These are phyloP conservation scores for Pseudanteris insignis DNA, from an alignment of 2,888 invertebrate species.

Conservation along the genomic window DNA sequence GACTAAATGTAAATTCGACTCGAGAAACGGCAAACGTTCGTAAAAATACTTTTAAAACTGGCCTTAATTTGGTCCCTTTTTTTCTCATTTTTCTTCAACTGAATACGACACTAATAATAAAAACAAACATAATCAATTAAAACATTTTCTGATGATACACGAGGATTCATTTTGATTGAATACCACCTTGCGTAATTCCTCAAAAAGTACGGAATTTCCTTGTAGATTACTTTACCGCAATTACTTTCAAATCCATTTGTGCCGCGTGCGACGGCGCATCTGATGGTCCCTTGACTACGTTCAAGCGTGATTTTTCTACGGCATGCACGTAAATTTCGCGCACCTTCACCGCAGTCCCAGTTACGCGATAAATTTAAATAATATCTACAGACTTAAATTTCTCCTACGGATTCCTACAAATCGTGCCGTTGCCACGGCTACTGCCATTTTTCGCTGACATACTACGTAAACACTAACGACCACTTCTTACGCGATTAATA, in stretches of 20 bases:
- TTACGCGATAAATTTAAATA: slow-evolving; percentile 40
- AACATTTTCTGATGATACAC: too few relatives aligned
- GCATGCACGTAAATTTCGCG: slow-evolving; percentile 36
- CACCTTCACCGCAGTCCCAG: too few relatives aligned
- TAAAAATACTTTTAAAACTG: too few relatives aligned
- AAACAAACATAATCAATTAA: too few relatives aligned
- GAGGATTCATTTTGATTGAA: too few relatives aligned
- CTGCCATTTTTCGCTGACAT: slow-evolving; percentile 40
- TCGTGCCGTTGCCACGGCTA: slow-evolving; percentile 36
- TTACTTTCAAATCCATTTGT: slow-evolving; percentile 45
- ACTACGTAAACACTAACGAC: slow-evolving; percentile 36
- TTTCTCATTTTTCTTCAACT: too few relatives aligned
- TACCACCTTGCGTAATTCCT: slow-evolving; percentile 33
- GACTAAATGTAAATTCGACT: too few relatives aligned
- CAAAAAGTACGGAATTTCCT: slow-evolving; percentile 35
- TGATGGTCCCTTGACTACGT: slow-evolving; percentile 39
- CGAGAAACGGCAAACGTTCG: too few relatives aligned
- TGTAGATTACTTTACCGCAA: slow-evolving; percentile 42
- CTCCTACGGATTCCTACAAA: slow-evolving; percentile 38
- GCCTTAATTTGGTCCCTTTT: too few relatives aligned
- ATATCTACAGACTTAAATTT: slow-evolving; percentile 40
- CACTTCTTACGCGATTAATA: slow-evolving; percentile 33
- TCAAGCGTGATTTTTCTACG: slow-evolving; percentile 39
- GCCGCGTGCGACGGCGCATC: slow-evolving; percentile 39
- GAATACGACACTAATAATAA: too few relatives aligned